phyloP scores from a whole-genome alignment of 2,888 invertebrate genomes.

The Deroplatys truncata region DNA sequence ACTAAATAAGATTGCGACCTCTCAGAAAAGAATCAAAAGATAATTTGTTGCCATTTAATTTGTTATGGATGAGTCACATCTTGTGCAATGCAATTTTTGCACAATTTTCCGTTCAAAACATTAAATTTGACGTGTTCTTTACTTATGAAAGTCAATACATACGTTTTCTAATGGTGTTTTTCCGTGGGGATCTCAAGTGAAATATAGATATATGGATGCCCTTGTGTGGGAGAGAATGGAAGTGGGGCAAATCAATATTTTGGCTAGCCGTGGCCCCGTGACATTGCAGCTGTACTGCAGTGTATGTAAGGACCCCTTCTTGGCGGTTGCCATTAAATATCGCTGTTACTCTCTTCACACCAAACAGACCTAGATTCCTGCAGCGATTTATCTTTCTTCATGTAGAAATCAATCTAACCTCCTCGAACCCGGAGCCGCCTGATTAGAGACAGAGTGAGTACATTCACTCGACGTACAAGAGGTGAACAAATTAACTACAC shows the following conservation, averaged over 20 bases:
- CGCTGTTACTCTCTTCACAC: neutral
- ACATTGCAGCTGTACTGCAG: neutral
- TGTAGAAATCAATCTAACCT: neutral
- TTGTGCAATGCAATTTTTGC: too few relatives aligned
- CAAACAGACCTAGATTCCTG: neutral
- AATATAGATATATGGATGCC: neutral
- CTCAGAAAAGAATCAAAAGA: too few relatives aligned
- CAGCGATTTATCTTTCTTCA: neutral
- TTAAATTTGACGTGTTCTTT: too few relatives aligned
- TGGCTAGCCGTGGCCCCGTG: neutral
- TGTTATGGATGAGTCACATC: too few relatives aligned
- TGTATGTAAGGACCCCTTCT: neutral
- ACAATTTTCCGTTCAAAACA: too few relatives aligned
- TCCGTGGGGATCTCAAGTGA: neutral
- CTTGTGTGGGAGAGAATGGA: neutral
- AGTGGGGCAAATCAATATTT: conserved; percentile 8
- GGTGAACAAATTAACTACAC: too few relatives aligned
- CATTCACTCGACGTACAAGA: too few relatives aligned
- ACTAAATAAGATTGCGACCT: too few relatives aligned
- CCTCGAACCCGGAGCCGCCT: too few relatives aligned
- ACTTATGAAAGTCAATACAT: too few relatives aligned
- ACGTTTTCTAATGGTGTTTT: too few relatives aligned
- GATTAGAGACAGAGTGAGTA: neutral
- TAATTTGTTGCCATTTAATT: too few relatives aligned
- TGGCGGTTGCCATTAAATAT: neutral